Percentiles rank a stretch among this genome's conserved stretches.
Evolutionary conservation across 2,797 vertebrate species (phyloP).

Genomic region (Aeoliscus strigatus): DNA sequence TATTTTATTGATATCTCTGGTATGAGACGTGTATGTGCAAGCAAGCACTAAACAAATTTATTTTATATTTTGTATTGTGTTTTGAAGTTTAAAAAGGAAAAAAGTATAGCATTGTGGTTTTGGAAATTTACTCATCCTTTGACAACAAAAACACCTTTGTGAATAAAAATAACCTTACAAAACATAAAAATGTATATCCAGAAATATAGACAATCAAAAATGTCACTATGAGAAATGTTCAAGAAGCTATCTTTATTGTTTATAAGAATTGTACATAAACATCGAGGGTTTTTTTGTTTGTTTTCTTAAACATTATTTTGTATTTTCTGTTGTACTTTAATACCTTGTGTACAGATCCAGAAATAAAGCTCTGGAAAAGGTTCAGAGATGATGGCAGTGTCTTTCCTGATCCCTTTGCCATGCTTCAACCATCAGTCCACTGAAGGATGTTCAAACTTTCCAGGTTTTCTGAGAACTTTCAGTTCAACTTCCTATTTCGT

Average conservation of each 20-base stretch:
- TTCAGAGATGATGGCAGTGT: slow-evolving; percentile 28
- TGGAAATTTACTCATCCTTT: slow-evolving; percentile 57
- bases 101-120: slow-evolving; percentile 62
- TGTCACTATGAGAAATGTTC: slow-evolving; percentile 88
- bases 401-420: slow-evolving; percentile 4
- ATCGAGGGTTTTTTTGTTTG: slow-evolving; percentile 74
- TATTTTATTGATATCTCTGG: slow-evolving; percentile 73
- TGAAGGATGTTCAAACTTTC: too few relatives aligned
- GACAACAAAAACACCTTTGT: slow-evolving; percentile 66
- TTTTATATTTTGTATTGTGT: slow-evolving; percentile 78
- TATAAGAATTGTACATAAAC: slow-evolving; percentile 99
- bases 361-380: slow-evolving; percentile 99
- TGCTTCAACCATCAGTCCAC: too few relatives aligned
- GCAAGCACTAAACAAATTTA: slow-evolving; percentile 72
- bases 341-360: slow-evolving; percentile 99
- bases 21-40: slow-evolving; percentile 68
- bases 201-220: slow-evolving; percentile 95
- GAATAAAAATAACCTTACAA: slow-evolving; percentile 72
- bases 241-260: slow-evolving; percentile 93
- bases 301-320: slow-evolving; percentile 97
- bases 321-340: slow-evolving; percentile 99
- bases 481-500: too few relatives aligned
- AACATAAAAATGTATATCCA: slow-evolving; percentile 80
- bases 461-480: too few relatives aligned
- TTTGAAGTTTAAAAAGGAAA: slow-evolving; percentile 67